Base-by-base conservation (phyloP, 1,140 invertebrate genomes). In the Vollenhovia emeryi region DNA sequence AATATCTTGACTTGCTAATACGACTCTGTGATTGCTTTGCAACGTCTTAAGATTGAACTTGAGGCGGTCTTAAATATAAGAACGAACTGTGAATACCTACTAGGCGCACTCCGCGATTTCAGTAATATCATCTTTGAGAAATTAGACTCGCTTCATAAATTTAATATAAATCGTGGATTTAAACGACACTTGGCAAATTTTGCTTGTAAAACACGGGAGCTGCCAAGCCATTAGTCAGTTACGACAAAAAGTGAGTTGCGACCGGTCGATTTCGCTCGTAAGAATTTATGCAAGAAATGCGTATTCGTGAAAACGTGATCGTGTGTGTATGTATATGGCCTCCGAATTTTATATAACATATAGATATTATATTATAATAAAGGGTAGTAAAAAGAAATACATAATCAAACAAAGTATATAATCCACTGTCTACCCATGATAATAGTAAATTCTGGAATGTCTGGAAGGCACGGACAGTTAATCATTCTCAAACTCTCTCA, bases 181-280 rank as follows among this genome's bases (percentile, higher is more conserved):
- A 69, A 66, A 79, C 11, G 15, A 80, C 9, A 21, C 13, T 3
- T n/a, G 18, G 11, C 18, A 71, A 69, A 55, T 80, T 68, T 69
- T n/a, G 45, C 15, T 80, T 69, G 78, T 71, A 80, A 55, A 71
- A 80, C 64, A 57, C 27, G 15, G 69, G 7, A 43, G 21, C 6
- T 30, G 36, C n/a, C 1, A 18, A 40, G 33, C 3, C 36, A 55
- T 80, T 69, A 69, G 69, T 80, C 78, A 80, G 27, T 43, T 69
- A 0, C 21, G 36, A 36, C 33, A 50, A 15, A 80, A 69, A 48
- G 64, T 57, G n/a, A 55, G 71, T 80, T 57, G 13, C 7, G 24
- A 69, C 3, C 24, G 33, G 64, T 43, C 36, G 64, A 71, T 69
- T 80, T 40, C n/a, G 40, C 30, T 27, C 30, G 48, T 3, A 55